phyloP scores from a whole-genome alignment of 2,888 invertebrate species.

The Eristalis tenax region DNA sequence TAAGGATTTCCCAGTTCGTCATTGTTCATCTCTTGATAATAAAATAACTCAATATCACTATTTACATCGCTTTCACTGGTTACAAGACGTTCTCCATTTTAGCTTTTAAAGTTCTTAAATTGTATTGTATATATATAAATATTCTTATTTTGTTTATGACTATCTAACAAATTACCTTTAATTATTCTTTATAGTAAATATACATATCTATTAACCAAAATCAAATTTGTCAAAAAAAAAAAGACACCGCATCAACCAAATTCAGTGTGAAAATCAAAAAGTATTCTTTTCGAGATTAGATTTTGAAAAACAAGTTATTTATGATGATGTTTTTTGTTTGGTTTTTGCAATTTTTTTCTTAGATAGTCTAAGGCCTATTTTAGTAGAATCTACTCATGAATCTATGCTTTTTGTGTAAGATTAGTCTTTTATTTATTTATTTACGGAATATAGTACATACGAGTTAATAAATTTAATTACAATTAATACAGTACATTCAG shows the following conservation, averaged over 20 bases:
- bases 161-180: slow-evolving; percentile 66
- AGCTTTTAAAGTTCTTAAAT: not conserved
- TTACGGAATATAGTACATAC: slow-evolving; percentile 46
- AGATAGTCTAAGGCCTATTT: slow-evolving; percentile 73
- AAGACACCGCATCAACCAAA: too few relatives aligned
- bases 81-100: slow-evolving; percentile 23
- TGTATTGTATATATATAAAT: slow-evolving; percentile 53
- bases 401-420: slow-evolving; percentile 24
- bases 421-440: slow-evolving; percentile 57
- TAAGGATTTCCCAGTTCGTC: not conserved
- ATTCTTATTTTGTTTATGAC: slow-evolving; percentile 58
- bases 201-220: slow-evolving; percentile 32
- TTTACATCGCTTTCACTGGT: slow-evolving; percentile 54
- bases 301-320: slow-evolving; percentile 16
- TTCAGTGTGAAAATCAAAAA: too few relatives aligned
- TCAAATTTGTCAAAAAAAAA: not conserved
- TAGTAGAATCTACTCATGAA: slow-evolving; percentile 60
- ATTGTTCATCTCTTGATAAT: not conserved
- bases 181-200: slow-evolving; percentile 51
- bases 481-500: slow-evolving; percentile 66
- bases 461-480: slow-evolving; percentile 58
- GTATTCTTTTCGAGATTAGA: slow-evolving; percentile 21
- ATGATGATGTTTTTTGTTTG: slow-evolving; percentile 33
- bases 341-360: slow-evolving; percentile 39
- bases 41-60: slow-evolving; percentile 64